Evolutionary conservation across 2,797 vertebrate genomes (phyloP).

Genomic region (Lycodopsis pacificus): DNA sequence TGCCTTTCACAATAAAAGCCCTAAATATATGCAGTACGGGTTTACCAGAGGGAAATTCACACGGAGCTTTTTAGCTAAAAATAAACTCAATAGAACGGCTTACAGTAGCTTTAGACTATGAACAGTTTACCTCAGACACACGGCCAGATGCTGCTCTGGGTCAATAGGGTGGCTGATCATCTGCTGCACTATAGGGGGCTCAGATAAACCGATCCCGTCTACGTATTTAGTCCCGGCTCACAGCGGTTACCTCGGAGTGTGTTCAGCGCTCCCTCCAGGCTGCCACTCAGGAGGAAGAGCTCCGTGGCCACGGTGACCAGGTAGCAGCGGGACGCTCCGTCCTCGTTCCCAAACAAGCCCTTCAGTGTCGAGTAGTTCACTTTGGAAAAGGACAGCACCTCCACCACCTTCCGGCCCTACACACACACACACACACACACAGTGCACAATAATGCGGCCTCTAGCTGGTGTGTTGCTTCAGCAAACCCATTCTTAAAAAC

Average conservation of each 20-base stretch:
- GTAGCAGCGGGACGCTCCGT: conserved; percentile 85
- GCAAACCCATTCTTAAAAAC: too few relatives aligned
- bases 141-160: background rate
- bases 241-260: conserved; percentile 87
- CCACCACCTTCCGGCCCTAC: conserved; percentile 90
- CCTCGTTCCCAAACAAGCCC: conserved; percentile 86
- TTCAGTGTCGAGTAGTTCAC: conserved; percentile 89
- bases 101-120: too few relatives aligned
- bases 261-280: conserved; percentile 87
- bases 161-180: background rate
- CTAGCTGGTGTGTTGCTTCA: too few relatives aligned
- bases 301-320: conserved; percentile 91
- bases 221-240: background rate
- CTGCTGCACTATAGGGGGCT: background rate
- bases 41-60: too few relatives aligned
- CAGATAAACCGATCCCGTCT: background rate
- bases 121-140: background rate
- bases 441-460: background rate
- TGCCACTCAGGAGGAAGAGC: conserved; percentile 89
- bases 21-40: background rate
- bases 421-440: background rate
- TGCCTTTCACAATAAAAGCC: background rate
- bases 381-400: conserved; percentile 83
- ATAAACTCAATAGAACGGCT: too few relatives aligned
- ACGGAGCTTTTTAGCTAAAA: too few relatives aligned